Conservation (phyloP, 1,140 invertebrate species). For the Hermetia illucens region DNA sequence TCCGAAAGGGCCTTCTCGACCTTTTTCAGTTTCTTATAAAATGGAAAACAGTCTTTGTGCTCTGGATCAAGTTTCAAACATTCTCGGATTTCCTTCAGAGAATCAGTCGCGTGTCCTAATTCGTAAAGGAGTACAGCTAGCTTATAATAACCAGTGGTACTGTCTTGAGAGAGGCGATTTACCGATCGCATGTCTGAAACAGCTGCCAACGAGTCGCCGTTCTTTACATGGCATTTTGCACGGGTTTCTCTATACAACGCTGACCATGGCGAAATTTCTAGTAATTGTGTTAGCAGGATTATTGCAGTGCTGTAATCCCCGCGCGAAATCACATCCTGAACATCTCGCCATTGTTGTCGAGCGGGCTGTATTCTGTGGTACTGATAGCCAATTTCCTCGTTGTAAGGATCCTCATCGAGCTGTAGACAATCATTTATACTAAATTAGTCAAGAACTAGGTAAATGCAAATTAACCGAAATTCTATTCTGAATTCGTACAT, state of each 20-base stretch:
- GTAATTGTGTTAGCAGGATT: constrained; percentile 49
- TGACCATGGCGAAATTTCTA: constrained; percentile 88
- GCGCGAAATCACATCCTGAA: constrained; percentile 48
- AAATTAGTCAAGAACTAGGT: neutral
- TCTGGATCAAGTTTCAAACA: constrained; percentile 97
- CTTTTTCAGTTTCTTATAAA: constrained; percentile 96
- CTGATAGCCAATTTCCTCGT: constrained; percentile 56
- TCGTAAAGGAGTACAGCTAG: constrained; percentile 75
- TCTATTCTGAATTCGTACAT: neutral
- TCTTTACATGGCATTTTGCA: constrained; percentile 66
- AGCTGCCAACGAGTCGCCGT: constrained; percentile 71
- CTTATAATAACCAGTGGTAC: constrained; percentile 76
- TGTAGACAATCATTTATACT: constrained; percentile 1
- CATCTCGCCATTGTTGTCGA: constrained; percentile 48
- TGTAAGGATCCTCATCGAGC: constrained; percentile 47
- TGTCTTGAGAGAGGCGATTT: constrained; percentile 82
- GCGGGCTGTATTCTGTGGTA: constrained; percentile 49
- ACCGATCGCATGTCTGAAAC: constrained; percentile 81
- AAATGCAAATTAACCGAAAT: neutral
- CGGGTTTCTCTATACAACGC: constrained; percentile 67
- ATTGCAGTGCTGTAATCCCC: constrained; percentile 57
- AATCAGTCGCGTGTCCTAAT: constrained; percentile 81
- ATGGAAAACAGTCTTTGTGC: constrained; percentile 87
- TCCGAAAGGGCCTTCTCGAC: constrained; percentile 72
- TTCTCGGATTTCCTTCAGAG: constrained; percentile 86